A percentile compares a stretch with the other conserved stretches of the same genome.
Conservation (phyloP, 2,113 vertebrate species). For the Cololabis saira region DNA sequence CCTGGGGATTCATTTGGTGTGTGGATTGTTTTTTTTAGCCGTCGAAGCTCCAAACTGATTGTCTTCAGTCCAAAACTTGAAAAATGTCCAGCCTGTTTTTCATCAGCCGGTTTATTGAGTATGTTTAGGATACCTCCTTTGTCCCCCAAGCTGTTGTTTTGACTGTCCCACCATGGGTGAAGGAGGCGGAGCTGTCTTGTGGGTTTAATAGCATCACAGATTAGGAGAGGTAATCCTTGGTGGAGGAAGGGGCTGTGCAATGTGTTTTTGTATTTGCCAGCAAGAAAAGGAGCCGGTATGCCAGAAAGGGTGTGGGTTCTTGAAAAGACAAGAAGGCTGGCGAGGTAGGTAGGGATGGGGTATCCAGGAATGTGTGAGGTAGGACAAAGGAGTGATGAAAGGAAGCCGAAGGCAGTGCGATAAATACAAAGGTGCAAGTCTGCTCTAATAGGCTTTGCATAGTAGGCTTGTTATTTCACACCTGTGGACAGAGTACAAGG, state of each 20-base stretch:
- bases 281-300: slow-evolving; percentile 10
- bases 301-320: slow-evolving; percentile 20
- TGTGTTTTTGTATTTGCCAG: slow-evolving; percentile 56
- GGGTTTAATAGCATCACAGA: slow-evolving; percentile 74
- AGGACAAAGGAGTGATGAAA: slow-evolving; percentile 3
- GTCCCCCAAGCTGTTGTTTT: slow-evolving; percentile 70
- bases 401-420: no score
- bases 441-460: slow-evolving; percentile 16
- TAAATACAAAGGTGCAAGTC: no score
- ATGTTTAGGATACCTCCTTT: slow-evolving; percentile 15
- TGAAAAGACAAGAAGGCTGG: slow-evolving; percentile 16
- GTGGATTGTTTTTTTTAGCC: not conserved
- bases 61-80: slow-evolving; percentile 3
- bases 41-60: not conserved
- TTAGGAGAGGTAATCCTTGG: slow-evolving; percentile 77
- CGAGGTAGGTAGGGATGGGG: slow-evolving; percentile 30
- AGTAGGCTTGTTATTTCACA: slow-evolving; percentile 28
- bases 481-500: slow-evolving; percentile 31
- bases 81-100: slow-evolving; percentile 9
- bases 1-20: not conserved
- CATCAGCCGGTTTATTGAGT: slow-evolving; percentile 23
- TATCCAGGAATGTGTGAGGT: slow-evolving; percentile 13
- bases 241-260: slow-evolving; percentile 48
- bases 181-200: slow-evolving; percentile 45
- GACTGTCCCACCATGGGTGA: slow-evolving; percentile 43